Evolutionary conservation across 2,113 vertebrate genomes (phyloP).

Genomic region (Mormyrus iriodes): DNA sequence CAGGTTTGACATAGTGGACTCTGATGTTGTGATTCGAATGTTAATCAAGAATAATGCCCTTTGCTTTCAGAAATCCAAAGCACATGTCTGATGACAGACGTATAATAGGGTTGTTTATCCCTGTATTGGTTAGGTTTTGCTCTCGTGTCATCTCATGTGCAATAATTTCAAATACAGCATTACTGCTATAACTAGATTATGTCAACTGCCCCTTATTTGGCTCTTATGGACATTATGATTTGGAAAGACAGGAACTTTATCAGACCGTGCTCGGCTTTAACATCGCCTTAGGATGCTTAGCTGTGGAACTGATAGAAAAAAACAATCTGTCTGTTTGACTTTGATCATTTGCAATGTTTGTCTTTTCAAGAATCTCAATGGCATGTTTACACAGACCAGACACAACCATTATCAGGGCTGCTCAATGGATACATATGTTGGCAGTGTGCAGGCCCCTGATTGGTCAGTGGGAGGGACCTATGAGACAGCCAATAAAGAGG

Average conservation of each 20-base stretch:
- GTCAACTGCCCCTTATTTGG: not conserved
- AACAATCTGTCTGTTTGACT: not conserved
- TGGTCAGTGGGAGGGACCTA: not conserved
- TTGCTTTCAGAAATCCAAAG: constrained; percentile 35
- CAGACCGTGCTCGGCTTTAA: not conserved
- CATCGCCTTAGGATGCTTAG: not conserved
- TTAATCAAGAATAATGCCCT: constrained; percentile 36
- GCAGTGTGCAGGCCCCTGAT: not conserved
- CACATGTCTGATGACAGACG: constrained; percentile 22
- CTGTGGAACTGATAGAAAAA: not conserved
- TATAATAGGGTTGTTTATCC: not conserved
- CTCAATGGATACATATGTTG: not conserved
- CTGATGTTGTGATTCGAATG: constrained; percentile 45
- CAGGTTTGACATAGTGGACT: constrained; percentile 43
- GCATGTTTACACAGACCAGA: not conserved
- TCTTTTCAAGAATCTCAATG: not conserved
- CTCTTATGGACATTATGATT: not conserved
- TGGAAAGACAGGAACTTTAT: not conserved
- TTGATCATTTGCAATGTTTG: not conserved
- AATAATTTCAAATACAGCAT: not conserved
- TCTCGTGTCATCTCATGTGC: not conserved
- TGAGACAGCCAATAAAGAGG: not conserved
- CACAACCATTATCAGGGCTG: not conserved
- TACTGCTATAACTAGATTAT: not conserved
- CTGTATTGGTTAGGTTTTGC: not conserved